These are phyloP conservation scores for Galago senegalensis DNA, from an alignment of 2,797 vertebrate species.

Conservation along the genomic window DNA sequence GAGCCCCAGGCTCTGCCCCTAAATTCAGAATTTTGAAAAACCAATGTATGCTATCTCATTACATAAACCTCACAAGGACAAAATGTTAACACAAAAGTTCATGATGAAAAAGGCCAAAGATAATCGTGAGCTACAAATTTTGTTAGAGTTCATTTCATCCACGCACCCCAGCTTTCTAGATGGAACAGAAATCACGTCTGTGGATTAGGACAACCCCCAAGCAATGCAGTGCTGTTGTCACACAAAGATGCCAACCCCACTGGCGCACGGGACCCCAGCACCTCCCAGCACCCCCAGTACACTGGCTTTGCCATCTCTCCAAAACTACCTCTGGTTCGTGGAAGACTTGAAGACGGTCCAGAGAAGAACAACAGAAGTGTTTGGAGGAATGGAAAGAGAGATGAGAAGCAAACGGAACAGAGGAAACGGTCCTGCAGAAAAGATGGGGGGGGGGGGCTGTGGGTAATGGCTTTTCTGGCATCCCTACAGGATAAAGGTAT, in stretches of 20 bases:
- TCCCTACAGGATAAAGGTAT: background rate
- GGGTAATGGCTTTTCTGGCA: background rate
- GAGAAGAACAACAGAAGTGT: conserved; percentile 60
- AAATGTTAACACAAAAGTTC: background rate
- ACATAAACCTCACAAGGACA: background rate
- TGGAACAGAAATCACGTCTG: background rate
- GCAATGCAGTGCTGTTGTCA: background rate
- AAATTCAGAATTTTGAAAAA: conserved; percentile 53
- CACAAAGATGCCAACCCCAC: background rate
- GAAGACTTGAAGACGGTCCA: conserved; percentile 65
- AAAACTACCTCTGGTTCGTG: conserved; percentile 70
- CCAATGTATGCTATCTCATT: background rate
- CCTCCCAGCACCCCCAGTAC: background rate
- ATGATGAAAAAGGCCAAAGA: conserved; percentile 30
- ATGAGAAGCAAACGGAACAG: conserved; percentile 69
- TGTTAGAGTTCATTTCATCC: background rate
- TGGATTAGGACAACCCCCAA: background rate
- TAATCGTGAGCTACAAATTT: background rate
- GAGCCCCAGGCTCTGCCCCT: background rate
- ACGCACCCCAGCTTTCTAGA: background rate
- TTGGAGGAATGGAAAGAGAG: conserved; percentile 61
- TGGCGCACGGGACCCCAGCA: background rate
- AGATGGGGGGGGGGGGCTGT: background rate
- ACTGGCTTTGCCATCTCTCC: conserved; percentile 51
- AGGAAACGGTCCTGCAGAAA: background rate